phyloP scores from a whole-genome alignment of 2,888 invertebrate species.

The Diloba caeruleocephala region DNA sequence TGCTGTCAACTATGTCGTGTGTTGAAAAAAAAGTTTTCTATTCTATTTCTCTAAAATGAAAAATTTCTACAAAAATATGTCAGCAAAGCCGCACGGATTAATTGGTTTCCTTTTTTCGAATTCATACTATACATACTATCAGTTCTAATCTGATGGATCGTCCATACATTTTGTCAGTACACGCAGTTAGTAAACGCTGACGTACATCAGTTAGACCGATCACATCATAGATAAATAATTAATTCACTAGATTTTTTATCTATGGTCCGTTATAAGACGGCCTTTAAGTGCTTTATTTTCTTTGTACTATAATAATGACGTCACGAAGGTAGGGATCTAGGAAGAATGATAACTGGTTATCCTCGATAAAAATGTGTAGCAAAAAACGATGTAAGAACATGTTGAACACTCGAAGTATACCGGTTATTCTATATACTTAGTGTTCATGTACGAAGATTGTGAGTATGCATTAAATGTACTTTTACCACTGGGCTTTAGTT shows the following conservation, averaged over 20 bases:
- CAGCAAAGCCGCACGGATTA: too few relatives aligned
- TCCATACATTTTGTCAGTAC: too few relatives aligned
- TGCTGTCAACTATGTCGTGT: too few relatives aligned
- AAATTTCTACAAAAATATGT: too few relatives aligned
- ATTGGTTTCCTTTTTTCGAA: too few relatives aligned
- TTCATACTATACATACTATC: too few relatives aligned
- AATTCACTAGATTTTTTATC: background rate
- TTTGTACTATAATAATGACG: slow-evolving; percentile 39
- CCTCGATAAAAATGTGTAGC: slow-evolving; percentile 66
- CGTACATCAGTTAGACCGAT: too few relatives aligned
- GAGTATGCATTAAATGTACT: background rate
- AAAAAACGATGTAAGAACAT: slow-evolving; percentile 45
- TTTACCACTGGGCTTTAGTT: background rate
- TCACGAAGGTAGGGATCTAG: slow-evolving; percentile 53
- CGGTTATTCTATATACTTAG: slow-evolving; percentile 22
- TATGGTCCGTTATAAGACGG: background rate
- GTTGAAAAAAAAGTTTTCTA: too few relatives aligned
- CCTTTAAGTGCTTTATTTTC: slow-evolving; percentile 2
- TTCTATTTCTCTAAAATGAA: too few relatives aligned
- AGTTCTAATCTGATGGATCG: too few relatives aligned
- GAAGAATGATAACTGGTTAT: slow-evolving; percentile 67
- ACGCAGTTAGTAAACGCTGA: too few relatives aligned
- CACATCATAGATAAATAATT: too few relatives aligned
- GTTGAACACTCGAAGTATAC: slow-evolving; percentile 34
- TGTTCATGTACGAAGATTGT: slow-evolving; percentile 3